Evolutionary conservation across 2,888 invertebrate species (phyloP), one percentile per base, ranked within the genome.

Genomic region (Pyrrhia umbra): DNA sequence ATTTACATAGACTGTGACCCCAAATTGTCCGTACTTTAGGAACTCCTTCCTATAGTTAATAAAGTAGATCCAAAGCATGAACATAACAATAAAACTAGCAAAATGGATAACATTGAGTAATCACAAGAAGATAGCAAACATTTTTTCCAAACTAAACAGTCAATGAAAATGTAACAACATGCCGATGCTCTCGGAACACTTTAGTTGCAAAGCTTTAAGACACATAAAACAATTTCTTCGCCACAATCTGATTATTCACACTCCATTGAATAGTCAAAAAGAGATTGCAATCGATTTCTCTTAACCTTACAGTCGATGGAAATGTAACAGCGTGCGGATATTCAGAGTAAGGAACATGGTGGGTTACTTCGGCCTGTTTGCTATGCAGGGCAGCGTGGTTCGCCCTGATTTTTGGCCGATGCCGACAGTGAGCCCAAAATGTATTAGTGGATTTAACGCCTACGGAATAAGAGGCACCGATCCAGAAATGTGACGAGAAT

Each of bases 371-470:
- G 63, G 64, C 57, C 94, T 94, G 85, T 80, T 95, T 94, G 89
- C 90, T 94, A 95, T 95, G 91, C 95, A 89, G 90, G 88, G 82
- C 91, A 87, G 85, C 88, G 81, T 83, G 68, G 79, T 70, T 76
- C 80, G 89, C 88, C 89, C 91, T 93, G 94, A 95, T 95, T 95
- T 95, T 94, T 92, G 83, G 90, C 85, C 88, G 87, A 88, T 88
- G 92, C 92, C 93, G 91, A 88, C 94, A 90, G 86, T 83, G 85
- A 85, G 85, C 85, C 86, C 85, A 89, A 93, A 93, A 94, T 93
- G 92, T 94, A 93, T 93, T 94, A 93, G 92, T 90, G 83, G 90
- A 87, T 90, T 92, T 92, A 90, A 90, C 91, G 90, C 88, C 88
- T 87, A 87, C 90, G 82, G 87, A 91, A 90, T 91, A 88, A 86